phyloP scores from a whole-genome alignment of 2,888 invertebrate species.

The Lasioglossum figueresi region DNA sequence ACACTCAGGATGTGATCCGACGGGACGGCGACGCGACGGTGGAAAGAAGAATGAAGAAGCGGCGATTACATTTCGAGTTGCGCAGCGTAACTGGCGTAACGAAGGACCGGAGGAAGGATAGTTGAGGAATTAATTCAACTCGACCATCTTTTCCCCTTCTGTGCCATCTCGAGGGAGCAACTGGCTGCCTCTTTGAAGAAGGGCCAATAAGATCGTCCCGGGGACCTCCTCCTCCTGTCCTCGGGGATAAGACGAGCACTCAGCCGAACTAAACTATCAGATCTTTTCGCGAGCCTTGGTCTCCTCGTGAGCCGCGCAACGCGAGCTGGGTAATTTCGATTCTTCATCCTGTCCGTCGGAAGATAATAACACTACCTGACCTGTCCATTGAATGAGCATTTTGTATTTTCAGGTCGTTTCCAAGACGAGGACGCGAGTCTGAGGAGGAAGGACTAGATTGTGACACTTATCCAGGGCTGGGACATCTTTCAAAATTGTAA shows the following conservation, averaged over 20 bases:
- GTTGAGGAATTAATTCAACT: conserved; percentile 69
- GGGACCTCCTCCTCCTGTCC: conserved; percentile 67
- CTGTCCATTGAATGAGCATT: not conserved
- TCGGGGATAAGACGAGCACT: conserved; percentile 54
- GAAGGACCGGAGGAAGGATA: conserved; percentile 56
- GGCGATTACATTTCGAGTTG: conserved; percentile 51
- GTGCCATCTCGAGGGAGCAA: conserved; percentile 67
- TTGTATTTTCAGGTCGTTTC: not conserved
- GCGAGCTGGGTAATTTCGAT: conserved; percentile 33
- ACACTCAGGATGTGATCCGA: conserved; percentile 22
- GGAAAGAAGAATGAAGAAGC: conserved; percentile 31
- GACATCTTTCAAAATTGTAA: no score
- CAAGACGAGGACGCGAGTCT: not conserved
- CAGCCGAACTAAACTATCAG: conserved; percentile 51
- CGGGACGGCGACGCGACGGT: conserved; percentile 9
- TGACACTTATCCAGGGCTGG: no score
- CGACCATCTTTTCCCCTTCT: conserved; percentile 55
- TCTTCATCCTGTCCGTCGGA: not conserved
- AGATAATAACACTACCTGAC: not conserved
- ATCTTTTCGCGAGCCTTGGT: conserved; percentile 40
- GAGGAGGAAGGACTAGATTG: no score
- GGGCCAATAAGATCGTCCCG: conserved; percentile 75
- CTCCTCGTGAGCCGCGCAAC: conserved; percentile 22
- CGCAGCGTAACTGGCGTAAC: conserved; percentile 40
- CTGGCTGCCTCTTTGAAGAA: conserved; percentile 74